phyloP scores from a whole-genome alignment of 2,888 invertebrate species.

The Hofmannophila pseudospretella region DNA sequence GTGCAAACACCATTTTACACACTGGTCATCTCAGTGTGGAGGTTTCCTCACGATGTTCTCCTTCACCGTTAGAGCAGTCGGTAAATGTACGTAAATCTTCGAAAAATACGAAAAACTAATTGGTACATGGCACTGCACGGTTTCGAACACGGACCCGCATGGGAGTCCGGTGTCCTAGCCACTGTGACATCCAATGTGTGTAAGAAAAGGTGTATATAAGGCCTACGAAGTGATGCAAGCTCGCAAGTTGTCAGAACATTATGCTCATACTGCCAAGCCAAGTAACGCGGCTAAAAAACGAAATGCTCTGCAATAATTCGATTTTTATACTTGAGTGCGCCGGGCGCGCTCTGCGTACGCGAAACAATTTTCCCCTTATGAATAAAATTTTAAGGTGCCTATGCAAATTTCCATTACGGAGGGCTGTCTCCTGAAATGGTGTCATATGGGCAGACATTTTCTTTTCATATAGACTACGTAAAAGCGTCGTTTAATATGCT shows the following conservation, averaged over 20 bases:
- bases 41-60: too few relatives aligned
- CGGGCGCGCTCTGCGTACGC: constrained; percentile 36
- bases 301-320: constrained; percentile 61
- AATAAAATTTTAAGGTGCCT: constrained; percentile 74
- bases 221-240: too few relatives aligned
- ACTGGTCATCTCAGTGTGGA: too few relatives aligned
- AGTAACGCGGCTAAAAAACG: constrained; percentile 46
- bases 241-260: constrained; percentile 14
- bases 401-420: constrained; percentile 72
- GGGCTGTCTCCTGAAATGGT: constrained; percentile 60
- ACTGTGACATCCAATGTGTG: too few relatives aligned
- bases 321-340: constrained; percentile 59
- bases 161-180: too few relatives aligned
- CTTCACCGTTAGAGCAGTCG: too few relatives aligned
- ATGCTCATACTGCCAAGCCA: constrained; percentile 28
- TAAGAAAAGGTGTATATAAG: too few relatives aligned
- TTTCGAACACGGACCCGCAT: too few relatives aligned
- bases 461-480: constrained; percentile 56
- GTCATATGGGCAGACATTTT: constrained; percentile 61
- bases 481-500: constrained; percentile 38
- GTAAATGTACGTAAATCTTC: too few relatives aligned
- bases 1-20: too few relatives aligned
- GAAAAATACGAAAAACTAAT: too few relatives aligned
- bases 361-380: constrained; percentile 75
- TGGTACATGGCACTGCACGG: too few relatives aligned